A percentile compares a stretch with the other conserved stretches of the same genome.
These are phyloP conservation scores for Atrina japonica DNA, from an alignment of 2,888 invertebrate genomes.

Conservation along the genomic window DNA sequence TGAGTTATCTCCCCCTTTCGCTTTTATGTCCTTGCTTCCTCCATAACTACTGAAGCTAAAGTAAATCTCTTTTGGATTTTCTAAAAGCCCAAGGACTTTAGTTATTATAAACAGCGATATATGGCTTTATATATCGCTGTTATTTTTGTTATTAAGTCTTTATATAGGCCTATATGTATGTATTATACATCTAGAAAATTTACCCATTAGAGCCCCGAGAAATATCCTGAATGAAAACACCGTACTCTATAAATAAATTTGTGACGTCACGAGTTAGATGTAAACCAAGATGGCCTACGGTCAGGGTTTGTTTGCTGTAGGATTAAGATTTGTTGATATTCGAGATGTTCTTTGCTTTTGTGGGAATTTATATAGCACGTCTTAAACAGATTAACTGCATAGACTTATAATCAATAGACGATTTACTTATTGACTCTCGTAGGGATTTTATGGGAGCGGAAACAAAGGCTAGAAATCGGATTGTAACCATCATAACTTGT, in stretches of 20 bases:
- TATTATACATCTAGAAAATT: too few species aligned
- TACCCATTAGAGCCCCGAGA: too few species aligned
- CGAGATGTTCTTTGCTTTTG: slow-evolving; percentile 28
- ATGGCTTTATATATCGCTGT: too few species aligned
- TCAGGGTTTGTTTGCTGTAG: slow-evolving; percentile 39
- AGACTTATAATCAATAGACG: slow-evolving; percentile 22
- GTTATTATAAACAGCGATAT: too few species aligned
- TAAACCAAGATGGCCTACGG: slow-evolving; percentile 47
- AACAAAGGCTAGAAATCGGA: background rate
- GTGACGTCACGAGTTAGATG: slow-evolving; percentile 40
- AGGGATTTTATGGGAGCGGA: slow-evolving; percentile 2
- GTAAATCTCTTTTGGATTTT: too few species aligned
- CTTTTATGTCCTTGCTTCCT: too few species aligned
- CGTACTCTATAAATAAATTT: slow-evolving; percentile 15
- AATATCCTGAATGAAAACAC: background rate
- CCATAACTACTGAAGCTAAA: too few species aligned
- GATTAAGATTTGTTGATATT: slow-evolving; percentile 45
- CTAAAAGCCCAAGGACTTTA: too few species aligned
- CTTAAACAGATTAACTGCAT: slow-evolving; percentile 23
- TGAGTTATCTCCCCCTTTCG: too few species aligned
- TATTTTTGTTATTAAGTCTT: too few species aligned
- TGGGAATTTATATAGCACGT: slow-evolving; percentile 29
- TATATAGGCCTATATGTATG: too few species aligned
- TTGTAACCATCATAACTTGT: too few species aligned
- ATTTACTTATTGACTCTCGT: slow-evolving; percentile 11